A percentile compares a stretch with the other conserved stretches of the same genome.
These are phyloP conservation scores for Mya arenaria DNA, from an alignment of 1,140 invertebrate genomes.

Conservation along the genomic window DNA sequence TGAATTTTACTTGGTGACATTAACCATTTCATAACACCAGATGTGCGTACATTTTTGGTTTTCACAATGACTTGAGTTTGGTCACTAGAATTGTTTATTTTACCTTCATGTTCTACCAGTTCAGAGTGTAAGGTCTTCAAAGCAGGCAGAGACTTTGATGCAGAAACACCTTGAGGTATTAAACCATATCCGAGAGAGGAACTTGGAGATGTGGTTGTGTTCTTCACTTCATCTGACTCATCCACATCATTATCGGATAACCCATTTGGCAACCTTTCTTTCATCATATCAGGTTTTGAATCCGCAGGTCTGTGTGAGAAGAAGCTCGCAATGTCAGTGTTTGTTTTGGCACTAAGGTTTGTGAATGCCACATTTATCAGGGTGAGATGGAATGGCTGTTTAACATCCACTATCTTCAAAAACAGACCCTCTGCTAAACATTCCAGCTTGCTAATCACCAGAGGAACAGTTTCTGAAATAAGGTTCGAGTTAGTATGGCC, in stretches of 20 bases:
- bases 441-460: conserved; percentile 30
- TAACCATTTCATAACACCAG: no score
- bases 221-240: background rate
- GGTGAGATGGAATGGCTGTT: conserved; percentile 62
- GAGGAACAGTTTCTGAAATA: conserved; percentile 47
- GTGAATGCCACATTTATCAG: conserved; percentile 67
- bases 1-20: no score
- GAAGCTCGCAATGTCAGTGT: conserved; percentile 54
- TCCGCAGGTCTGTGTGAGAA: conserved; percentile 49
- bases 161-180: background rate
- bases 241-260: background rate
- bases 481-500: background rate
- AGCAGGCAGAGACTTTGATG: no score
- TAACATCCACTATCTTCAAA: conserved; percentile 60
- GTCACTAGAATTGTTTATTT: no score
- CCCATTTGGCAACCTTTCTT: background rate
- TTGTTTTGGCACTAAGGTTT: conserved; percentile 55
- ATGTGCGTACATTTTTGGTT: no score
- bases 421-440: conserved; percentile 57
- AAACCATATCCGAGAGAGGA: background rate
- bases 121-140: background rate
- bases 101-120: no score
- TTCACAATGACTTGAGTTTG: no score
- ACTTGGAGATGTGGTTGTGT: background rate
- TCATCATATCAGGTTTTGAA: background rate